phyloP scores from a whole-genome alignment of 2,797 vertebrate species.

The Cuniculus paca region DNA sequence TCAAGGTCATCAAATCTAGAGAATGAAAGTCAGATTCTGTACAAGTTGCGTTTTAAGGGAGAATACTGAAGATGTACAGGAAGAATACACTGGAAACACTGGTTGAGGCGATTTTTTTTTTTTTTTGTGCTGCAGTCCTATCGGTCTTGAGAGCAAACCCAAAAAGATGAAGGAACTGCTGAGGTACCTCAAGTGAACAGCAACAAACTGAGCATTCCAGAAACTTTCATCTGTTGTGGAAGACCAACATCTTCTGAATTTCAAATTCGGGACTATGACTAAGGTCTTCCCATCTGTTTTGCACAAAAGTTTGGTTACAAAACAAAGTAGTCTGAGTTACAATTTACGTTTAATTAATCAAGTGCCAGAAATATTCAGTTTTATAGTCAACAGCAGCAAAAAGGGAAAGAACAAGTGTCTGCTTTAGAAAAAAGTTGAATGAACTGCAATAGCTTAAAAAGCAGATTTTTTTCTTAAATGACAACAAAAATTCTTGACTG shows the following conservation, averaged over 20 bases:
- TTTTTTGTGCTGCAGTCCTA: too few relatives aligned
- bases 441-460: conserved; percentile 74
- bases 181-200: background rate
- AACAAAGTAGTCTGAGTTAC: conserved; percentile 73
- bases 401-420: conserved; percentile 76
- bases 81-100: background rate
- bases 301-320: conserved; percentile 66
- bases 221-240: background rate
- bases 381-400: conserved; percentile 66
- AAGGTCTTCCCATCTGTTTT: conserved; percentile 56
- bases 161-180: background rate
- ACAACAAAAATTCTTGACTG: conserved; percentile 66
- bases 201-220: background rate
- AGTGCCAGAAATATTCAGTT: conserved; percentile 65
- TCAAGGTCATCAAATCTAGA: background rate
- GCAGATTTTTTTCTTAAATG: conserved; percentile 64
- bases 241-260: conserved; percentile 28
- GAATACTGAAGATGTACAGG: background rate
- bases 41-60: background rate
- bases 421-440: conserved; percentile 67
- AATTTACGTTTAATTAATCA: conserved; percentile 76
- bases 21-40: background rate
- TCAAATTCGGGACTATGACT: conserved; percentile 28
- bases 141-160: background rate
- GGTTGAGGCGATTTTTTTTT: too few relatives aligned